Percentiles rank a stretch among this genome's conserved stretches.
phyloP scores from a whole-genome alignment of 2,797 vertebrate genomes.

The Pitangus sulphuratus region DNA sequence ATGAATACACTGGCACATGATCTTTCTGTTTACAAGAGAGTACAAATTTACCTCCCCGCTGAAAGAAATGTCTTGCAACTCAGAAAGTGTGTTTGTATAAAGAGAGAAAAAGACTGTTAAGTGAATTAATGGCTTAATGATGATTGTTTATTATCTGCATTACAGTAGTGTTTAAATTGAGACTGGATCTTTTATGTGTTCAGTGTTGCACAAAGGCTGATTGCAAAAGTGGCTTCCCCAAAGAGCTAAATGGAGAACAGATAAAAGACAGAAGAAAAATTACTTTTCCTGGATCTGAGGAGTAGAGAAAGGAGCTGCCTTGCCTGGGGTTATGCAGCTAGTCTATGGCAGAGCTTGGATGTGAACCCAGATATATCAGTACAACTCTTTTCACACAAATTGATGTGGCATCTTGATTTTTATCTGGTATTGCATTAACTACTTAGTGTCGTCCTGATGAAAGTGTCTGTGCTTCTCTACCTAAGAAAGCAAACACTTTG shows the following conservation, averaged over 20 bases:
- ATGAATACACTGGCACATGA: neutral
- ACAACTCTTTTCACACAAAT: neutral
- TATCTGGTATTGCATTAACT: neutral
- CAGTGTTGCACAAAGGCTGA: neutral
- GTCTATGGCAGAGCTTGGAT: neutral
- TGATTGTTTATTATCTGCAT: constrained; percentile 41
- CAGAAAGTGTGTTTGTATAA: neutral
- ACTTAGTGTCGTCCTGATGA: neutral
- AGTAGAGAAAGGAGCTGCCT: neutral
- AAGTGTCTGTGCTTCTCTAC: neutral
- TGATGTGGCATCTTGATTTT: constrained; percentile 13
- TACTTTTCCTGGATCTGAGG: neutral
- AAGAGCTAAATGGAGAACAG: neutral
- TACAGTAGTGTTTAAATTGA: neutral
- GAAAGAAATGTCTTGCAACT: neutral
- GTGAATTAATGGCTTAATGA: constrained; percentile 31
- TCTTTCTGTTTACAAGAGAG: neutral
- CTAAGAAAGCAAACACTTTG: neutral
- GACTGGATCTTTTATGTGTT: neutral
- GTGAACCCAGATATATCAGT: neutral
- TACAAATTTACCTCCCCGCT: neutral
- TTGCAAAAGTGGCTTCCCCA: neutral
- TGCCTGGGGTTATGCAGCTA: neutral
- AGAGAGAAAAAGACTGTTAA: neutral
- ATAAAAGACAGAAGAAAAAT: constrained; percentile 24